A percentile compares a stretch with the other conserved stretches of the same genome.
Evolutionary conservation across 2,888 invertebrate species (phyloP).

Genomic region (Liodrosophila aerea): DNA sequence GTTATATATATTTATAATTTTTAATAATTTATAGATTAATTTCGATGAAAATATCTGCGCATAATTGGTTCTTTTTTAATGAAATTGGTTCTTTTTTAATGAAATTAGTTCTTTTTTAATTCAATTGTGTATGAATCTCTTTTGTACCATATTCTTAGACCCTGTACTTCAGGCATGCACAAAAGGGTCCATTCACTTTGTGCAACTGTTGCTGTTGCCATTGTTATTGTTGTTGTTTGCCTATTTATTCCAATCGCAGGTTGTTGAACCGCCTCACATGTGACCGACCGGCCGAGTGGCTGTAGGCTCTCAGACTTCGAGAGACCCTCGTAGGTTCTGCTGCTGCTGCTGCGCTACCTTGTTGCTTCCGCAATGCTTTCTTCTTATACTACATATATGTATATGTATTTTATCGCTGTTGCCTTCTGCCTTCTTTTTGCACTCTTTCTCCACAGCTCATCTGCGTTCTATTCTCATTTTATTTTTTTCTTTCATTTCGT

Average conservation of each 20-base stretch:
- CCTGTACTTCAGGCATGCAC: too few relatives aligned
- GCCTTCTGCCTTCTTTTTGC: constrained; percentile 6
- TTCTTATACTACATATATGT: constrained; percentile 30
- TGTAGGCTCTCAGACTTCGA: constrained; percentile 56
- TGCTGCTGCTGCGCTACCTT: neutral
- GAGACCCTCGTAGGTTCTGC: constrained; percentile 37
- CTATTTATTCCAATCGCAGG: constrained; percentile 59
- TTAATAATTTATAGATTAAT: too few relatives aligned
- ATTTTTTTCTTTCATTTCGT: constrained; percentile 18
- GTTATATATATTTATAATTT: too few relatives aligned
- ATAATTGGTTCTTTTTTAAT: too few relatives aligned
- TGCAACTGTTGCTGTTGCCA: constrained; percentile 13
- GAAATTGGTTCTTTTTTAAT: neutral
- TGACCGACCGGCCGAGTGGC: constrained; percentile 73
- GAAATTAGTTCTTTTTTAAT: too few relatives aligned
- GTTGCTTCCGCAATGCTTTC: constrained; percentile 57
- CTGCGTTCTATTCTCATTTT: constrained; percentile 4
- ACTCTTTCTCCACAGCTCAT: constrained; percentile 23
- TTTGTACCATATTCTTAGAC: too few relatives aligned
- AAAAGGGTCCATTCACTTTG: constrained; percentile 2
- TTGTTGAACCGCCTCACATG: constrained; percentile 62
- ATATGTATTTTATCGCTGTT: constrained; percentile 37
- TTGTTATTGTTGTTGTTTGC: constrained; percentile 20
- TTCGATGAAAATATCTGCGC: too few relatives aligned
- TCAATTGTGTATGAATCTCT: too few relatives aligned